Evolutionary conservation across 2,888 invertebrate species (phyloP).

Genomic region (Oasisia sp.): DNA sequence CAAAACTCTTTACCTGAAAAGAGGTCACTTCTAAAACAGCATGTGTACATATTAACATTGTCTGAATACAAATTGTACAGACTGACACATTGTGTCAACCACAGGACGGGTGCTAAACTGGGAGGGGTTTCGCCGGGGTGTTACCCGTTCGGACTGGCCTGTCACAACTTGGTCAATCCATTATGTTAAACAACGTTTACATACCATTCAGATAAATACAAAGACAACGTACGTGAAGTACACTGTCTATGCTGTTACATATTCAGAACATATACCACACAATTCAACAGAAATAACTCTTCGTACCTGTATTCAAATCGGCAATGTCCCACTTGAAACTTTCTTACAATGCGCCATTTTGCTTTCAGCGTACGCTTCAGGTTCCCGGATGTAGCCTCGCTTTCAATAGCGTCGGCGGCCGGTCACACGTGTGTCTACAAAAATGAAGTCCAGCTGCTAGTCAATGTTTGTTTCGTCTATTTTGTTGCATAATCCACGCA

Average conservation of each 20-base stretch:
- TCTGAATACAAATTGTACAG: not conserved
- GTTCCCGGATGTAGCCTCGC: slow-evolving; percentile 7
- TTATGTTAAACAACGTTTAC: not conserved
- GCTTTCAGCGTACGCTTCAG: slow-evolving; percentile 17
- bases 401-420: not conserved
- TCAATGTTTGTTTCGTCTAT: not conserved
- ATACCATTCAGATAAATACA: not conserved
- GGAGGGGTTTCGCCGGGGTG: slow-evolving; percentile 9
- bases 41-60: not conserved
- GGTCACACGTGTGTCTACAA: not conserved
- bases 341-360: slow-evolving; percentile 17
- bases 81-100: slow-evolving; percentile 17
- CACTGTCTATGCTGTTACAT: not conserved
- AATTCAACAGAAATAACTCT: slow-evolving; percentile 2
- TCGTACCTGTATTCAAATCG: slow-evolving; percentile 6
- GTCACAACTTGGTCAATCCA: not conserved
- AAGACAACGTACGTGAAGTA: not conserved
- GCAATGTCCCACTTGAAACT: slow-evolving; percentile 17
- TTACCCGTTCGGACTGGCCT: slow-evolving; percentile 12
- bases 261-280: not conserved
- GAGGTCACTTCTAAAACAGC: not conserved
- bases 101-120: not conserved
- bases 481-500: not conserved
- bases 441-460: not conserved
- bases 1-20: not conserved